Evolutionary conservation across 1,140 invertebrate genomes (phyloP).

Genomic region (Copidosoma floridanum): DNA sequence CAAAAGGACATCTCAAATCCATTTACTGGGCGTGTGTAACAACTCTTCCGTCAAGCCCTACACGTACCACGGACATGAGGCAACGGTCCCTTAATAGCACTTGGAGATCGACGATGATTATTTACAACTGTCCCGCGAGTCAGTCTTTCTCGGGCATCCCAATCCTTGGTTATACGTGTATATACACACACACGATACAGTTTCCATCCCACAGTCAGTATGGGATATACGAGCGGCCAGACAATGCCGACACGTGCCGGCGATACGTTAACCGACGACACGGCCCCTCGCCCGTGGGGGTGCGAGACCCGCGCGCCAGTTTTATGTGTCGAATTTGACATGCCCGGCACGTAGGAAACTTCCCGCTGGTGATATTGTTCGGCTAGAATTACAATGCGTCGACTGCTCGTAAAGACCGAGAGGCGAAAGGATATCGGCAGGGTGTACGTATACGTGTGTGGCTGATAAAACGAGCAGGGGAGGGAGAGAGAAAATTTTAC

Average conservation of each 20-base stretch:
- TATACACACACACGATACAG: too few species aligned
- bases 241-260: slow-evolving; percentile 47
- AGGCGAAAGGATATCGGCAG: slow-evolving; percentile 12
- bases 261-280: slow-evolving; percentile 54
- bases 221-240: too few species aligned
- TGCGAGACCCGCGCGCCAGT: slow-evolving; percentile 49
- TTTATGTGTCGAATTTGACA: slow-evolving; percentile 58
- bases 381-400: slow-evolving; percentile 55
- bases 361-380: slow-evolving; percentile 55
- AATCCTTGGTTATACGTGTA: too few species aligned
- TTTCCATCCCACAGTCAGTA: too few species aligned
- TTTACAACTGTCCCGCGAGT: slow-evolving; percentile 5
- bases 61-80: too few species aligned
- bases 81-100: slow-evolving; percentile 3
- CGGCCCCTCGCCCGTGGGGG: too few species aligned
- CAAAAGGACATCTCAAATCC: too few species aligned
- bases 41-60: too few species aligned
- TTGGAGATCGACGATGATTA: not conserved
- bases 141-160: not conserved
- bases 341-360: slow-evolving; percentile 52
- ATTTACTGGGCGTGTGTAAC: too few species aligned
- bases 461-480: not conserved
- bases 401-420: slow-evolving; percentile 40
- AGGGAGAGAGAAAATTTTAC: too few species aligned
- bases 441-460: not conserved